Base-by-base conservation (phyloP, 1,140 invertebrate genomes). In the Zaprionus gabonicus region DNA sequence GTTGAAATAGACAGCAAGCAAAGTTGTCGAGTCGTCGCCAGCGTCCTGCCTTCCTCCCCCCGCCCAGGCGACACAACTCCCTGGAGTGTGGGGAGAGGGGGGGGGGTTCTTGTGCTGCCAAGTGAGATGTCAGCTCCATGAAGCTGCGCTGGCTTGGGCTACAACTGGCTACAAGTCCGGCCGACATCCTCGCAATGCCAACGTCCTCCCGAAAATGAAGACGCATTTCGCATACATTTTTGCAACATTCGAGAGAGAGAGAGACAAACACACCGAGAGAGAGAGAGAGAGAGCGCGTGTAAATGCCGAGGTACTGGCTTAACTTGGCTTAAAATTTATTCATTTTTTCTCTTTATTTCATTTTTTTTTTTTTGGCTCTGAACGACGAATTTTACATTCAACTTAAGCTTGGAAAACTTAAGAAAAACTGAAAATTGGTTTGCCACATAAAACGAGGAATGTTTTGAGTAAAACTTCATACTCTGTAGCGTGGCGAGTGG, bases 1-100 rank as follows among this genome's bases (percentile, higher is more conserved):
- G 84, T 90, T 84, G 81, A 88, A 88, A 88, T 87, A 87, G 84
- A 87, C 84, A 80, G 77, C n/a, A 87, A 41, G 28, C 36, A 62
- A 63, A 64, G 63, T 66, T 68, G 70, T 76, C 62, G 67, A 76
- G 55, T 76, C 60, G 66, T 71, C 72, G 67, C 34, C 72, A 36
- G 23, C 27, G 20, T 60, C 28, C 15, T n/a, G 41, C 13, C 38
- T 41, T 1, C n/a, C n/a, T 46, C 13, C 46, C 49, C n/a, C 56
- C 28, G 6, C 6, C 2, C n/a, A 17, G 41, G 41, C 41, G 41
- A n/a, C 41, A 46, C n/a, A 46, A 46, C n/a, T 46, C 41, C 7
- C n/a, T 38, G 15, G 15, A n/a, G n/a, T n/a, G n/a, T 23, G 23
- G 23, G 23, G 2, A 23, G 23, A 23, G 23, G 23, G 23, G n/a